Conservation (phyloP, 2,113 vertebrate genomes). For the Brachypteracias leptosomus region DNA sequence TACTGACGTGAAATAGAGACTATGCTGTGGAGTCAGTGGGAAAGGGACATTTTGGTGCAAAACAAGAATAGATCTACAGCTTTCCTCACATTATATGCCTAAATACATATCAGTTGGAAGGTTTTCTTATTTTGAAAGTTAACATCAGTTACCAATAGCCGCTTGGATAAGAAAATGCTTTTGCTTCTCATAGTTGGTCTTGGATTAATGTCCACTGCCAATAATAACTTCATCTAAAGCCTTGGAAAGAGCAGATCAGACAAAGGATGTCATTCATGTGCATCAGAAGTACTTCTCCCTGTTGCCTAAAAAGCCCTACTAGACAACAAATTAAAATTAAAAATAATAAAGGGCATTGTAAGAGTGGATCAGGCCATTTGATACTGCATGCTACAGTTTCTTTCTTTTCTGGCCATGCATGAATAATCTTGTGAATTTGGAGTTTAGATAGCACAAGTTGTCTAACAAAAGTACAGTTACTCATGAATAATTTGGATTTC, state of each 20-base stretch:
- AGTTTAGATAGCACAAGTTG: background rate
- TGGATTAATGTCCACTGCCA: background rate
- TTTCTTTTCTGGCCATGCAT: background rate
- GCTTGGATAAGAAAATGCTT: background rate
- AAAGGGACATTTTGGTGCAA: background rate
- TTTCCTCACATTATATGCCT: background rate
- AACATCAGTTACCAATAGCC: background rate
- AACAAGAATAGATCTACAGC: background rate
- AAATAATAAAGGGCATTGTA: background rate
- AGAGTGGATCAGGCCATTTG: background rate
- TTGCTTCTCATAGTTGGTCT: background rate
- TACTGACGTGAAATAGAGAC: background rate
- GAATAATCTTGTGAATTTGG: background rate
- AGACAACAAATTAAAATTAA: background rate
- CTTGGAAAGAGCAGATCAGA: background rate
- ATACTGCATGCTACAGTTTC: background rate
- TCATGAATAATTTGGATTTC: constrained; percentile 49
- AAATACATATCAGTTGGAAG: background rate
- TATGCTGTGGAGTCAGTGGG: background rate
- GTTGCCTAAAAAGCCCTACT: background rate
- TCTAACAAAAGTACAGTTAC: constrained; percentile 14
- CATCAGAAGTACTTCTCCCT: background rate
- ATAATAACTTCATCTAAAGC: background rate
- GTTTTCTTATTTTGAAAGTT: background rate
- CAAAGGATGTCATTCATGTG: background rate